A percentile compares a stretch with the other conserved stretches of the same genome.
Conservation (phyloP, 2,797 vertebrate genomes). For the Limosa lapponica region DNA sequence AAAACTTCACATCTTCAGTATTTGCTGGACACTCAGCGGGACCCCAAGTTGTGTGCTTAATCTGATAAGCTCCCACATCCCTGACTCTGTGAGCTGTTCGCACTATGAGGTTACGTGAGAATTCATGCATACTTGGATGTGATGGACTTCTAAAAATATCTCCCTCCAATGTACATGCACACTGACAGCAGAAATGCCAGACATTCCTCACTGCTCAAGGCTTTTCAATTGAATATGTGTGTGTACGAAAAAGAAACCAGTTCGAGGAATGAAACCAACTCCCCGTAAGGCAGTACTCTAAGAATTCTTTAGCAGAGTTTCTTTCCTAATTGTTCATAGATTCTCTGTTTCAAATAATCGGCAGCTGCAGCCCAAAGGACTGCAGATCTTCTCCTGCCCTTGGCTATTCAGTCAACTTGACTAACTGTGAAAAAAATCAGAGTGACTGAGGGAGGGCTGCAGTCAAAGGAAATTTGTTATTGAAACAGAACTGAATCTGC, state of each 20-base stretch:
- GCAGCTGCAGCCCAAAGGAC: neutral
- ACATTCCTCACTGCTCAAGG: constrained; percentile 42
- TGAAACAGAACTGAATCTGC: constrained; percentile 43
- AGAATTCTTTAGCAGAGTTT: neutral
- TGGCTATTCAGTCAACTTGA: neutral
- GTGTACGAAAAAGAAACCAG: neutral
- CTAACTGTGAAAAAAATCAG: neutral
- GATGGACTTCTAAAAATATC: constrained; percentile 64
- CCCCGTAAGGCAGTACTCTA: neutral
- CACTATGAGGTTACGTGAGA: constrained; percentile 63
- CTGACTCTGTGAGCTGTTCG: neutral
- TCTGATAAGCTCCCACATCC: constrained; percentile 34
- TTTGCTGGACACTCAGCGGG: neutral
- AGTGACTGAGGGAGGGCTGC: neutral
- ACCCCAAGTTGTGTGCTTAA: neutral
- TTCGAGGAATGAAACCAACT: neutral
- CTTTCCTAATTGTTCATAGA: neutral
- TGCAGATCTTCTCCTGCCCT: neutral
- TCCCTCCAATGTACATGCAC: constrained; percentile 15
- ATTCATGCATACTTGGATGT: constrained; percentile 63
- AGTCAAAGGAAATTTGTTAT: constrained; percentile 38
- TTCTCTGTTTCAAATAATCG: neutral
- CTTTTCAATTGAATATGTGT: neutral
- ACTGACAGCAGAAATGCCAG: constrained; percentile 64
- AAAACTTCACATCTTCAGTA: neutral